Evolutionary conservation across 2,113 vertebrate species (phyloP), one percentile per base, ranked within the genome.

Genomic region (Sceloporus tristichus): DNA sequence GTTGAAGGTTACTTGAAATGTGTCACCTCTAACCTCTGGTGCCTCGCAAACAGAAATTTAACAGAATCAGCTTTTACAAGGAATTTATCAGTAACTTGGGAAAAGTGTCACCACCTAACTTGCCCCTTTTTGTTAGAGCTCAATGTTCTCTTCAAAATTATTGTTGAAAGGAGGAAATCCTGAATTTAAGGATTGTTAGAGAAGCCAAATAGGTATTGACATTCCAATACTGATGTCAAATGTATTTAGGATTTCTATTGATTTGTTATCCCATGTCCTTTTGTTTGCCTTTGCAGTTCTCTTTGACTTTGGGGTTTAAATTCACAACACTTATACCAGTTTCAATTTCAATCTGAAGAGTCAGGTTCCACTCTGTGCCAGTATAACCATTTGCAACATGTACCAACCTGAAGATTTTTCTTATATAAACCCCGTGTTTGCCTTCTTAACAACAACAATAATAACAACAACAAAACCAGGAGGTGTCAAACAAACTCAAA

Each of bases 211-310:
- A 16, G 34, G 34, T 82, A 82, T 82, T 65, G 59, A 38, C 56
- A 82, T 82, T 65, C 65, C 21, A 65, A 40, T 65, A 82, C 76
- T 85, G 71, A 76, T 85, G 56, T 21, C 19, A 65, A 65, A 62
- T 42, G 9, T 76, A 85, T 42, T 19, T 48, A 23, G 25, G 14
- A 29, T 82, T 68, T 48, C 25, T 48, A 38, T 42, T 56, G 42
- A 0, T 11, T 29, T 76, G 34, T 48, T 48, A 29, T 85, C 40
- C 59, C 74, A 62, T 40, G 29, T 38, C 16, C 21, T 62, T 38
- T 65, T 18, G 29, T 76, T 85, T 84, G 21, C 34, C 75, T 74
- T 38, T 81, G 29, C 16, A 62, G 29, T 34, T 10, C 34, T 62
- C 5, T 2, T 75, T 75, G 9, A 9, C 16, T 62, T 23, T 80